Evolutionary conservation across 2,797 vertebrate species (phyloP).

Genomic region (Etheostoma perlongum): DNA sequence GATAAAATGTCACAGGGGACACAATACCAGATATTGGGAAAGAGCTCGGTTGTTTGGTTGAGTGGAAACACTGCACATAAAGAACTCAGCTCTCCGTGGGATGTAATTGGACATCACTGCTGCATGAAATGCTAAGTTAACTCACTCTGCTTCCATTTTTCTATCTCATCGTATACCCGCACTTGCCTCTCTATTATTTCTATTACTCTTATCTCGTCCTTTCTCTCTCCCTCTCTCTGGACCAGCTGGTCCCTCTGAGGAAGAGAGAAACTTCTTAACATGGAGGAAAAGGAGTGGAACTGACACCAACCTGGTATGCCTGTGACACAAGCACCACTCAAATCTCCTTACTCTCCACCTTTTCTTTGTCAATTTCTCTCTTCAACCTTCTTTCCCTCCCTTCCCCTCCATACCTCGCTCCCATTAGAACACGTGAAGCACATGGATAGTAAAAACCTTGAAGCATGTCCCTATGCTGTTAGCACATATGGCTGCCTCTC

Average conservation of each 20-base stretch:
- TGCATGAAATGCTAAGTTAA: constrained; percentile 41
- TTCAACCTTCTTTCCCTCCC: constrained; percentile 9
- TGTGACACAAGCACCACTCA: constrained; percentile 74
- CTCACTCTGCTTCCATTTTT: constrained; percentile 38
- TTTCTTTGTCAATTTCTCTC: constrained; percentile 38
- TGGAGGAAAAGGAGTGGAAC: constrained; percentile 78
- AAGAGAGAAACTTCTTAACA: constrained; percentile 70
- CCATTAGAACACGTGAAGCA: constrained; percentile 48
- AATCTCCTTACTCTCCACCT: constrained; percentile 45
- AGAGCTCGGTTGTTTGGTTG: constrained; percentile 36
- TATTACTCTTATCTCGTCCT: constrained; percentile 25
- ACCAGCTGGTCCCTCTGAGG: constrained; percentile 51
- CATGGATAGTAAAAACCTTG: constrained; percentile 40
- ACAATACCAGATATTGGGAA: constrained; percentile 50
- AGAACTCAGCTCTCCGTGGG: constrained; percentile 30
- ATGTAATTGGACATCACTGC: constrained; percentile 56
- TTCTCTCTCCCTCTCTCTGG: constrained; percentile 13
- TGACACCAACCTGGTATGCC: constrained; percentile 69
- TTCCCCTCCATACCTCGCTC: constrained; percentile 12
- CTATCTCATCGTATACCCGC: constrained; percentile 34
- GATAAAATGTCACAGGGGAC: constrained; percentile 65
- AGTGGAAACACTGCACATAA: constrained; percentile 42
- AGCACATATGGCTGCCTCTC: constrained; percentile 43
- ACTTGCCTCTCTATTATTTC: constrained; percentile 50
- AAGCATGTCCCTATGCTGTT: constrained; percentile 46